Percentiles rank a stretch among this genome's conserved stretches.
Conservation (phyloP, 1,140 invertebrate species). For the Xylocopa sonorina region DNA sequence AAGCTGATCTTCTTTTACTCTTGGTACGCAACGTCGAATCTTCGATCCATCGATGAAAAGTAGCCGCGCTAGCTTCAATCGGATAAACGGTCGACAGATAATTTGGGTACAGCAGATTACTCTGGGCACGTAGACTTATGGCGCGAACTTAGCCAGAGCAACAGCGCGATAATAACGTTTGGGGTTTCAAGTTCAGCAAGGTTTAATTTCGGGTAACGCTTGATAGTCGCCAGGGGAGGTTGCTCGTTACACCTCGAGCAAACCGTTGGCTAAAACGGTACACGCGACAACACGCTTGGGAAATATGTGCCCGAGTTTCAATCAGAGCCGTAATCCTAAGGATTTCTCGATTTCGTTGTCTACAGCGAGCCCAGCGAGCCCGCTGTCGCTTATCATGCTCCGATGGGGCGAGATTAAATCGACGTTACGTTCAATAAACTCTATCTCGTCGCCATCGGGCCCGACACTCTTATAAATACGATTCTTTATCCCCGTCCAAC, state of each 20-base stretch:
- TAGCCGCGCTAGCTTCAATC: no score
- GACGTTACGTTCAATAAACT: neutral
- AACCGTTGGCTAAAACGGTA: conserved; percentile 63
- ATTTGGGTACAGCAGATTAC: neutral
- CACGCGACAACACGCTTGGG: conserved; percentile 70
- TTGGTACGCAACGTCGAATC: no score
- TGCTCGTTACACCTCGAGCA: conserved; percentile 62
- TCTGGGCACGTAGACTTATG: conserved; percentile 3
- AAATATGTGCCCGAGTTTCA: conserved; percentile 70
- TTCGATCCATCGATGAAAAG: no score
- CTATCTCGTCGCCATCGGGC: neutral
- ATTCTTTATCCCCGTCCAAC: no score
- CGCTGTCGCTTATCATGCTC: neutral
- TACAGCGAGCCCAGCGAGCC: neutral
- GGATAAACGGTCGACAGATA: neutral
- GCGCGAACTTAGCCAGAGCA: conserved; percentile 25
- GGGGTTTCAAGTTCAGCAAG: conserved; percentile 62
- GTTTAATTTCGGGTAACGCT: conserved; percentile 71
- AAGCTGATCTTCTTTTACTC: no score
- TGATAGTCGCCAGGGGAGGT: conserved; percentile 68
- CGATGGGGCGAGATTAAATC: neutral
- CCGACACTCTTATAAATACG: no score
- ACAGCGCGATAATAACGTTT: conserved; percentile 64
- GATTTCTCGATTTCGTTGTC: conserved; percentile 41
- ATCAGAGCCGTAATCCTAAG: conserved; percentile 58